Conservation (phyloP, 2,888 invertebrate genomes). For the Plagodis dolabraria region DNA sequence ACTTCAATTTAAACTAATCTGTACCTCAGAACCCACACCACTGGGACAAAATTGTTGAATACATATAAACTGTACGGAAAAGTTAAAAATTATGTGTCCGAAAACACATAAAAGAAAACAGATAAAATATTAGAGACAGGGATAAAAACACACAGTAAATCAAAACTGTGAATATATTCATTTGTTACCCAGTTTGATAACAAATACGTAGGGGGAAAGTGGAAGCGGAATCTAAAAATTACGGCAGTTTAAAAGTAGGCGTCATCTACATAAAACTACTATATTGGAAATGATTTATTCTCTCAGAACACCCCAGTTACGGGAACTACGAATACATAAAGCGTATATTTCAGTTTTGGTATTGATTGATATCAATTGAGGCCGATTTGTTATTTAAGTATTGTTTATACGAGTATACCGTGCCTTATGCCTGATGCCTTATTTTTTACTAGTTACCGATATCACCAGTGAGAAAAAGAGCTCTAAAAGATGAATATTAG, state of each 20-base stretch:
- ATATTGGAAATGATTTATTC: slow-evolving; percentile 78
- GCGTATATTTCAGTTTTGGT: slow-evolving; percentile 15
- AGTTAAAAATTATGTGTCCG: slow-evolving; percentile 15
- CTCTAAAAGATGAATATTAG: no score
- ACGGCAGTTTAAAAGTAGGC: slow-evolving; percentile 84
- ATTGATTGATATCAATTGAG: slow-evolving; percentile 35
- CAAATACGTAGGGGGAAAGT: slow-evolving; percentile 77
- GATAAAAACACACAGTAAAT: slow-evolving; percentile 70
- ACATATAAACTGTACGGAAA: neutral
- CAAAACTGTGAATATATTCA: slow-evolving; percentile 75
- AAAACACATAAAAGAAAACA: slow-evolving; percentile 41
- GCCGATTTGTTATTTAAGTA: slow-evolving; percentile 22
- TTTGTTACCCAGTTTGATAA: slow-evolving; percentile 76
- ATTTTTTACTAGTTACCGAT: no score
- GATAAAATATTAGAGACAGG: slow-evolving; percentile 47
- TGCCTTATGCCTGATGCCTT: no score
- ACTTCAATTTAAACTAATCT: no score
- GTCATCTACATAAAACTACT: slow-evolving; percentile 82
- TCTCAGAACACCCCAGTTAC: slow-evolving; percentile 46
- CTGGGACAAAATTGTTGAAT: neutral
- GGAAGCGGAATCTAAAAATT: slow-evolving; percentile 83
- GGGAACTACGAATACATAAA: slow-evolving; percentile 17
- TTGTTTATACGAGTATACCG: slow-evolving; percentile 7
- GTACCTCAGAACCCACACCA: neutral
- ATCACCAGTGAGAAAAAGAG: no score